Percentiles rank a stretch among this genome's conserved stretches.
Conservation (phyloP, 2,797 vertebrate genomes). For the Sphaeramia orbicularis region DNA sequence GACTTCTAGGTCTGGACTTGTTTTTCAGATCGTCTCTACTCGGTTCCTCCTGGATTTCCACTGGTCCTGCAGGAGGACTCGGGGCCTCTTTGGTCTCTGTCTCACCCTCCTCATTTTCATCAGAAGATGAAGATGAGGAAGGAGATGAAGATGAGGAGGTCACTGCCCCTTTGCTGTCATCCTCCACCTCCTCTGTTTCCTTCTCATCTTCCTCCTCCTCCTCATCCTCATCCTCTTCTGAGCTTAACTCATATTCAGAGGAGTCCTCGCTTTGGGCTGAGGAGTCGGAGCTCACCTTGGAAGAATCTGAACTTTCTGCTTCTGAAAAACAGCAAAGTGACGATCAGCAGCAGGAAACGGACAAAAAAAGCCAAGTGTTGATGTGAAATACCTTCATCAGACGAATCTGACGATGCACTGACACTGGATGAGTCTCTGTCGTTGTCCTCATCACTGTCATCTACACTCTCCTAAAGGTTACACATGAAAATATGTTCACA, state of each 20-base stretch:
- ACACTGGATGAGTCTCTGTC: slow-evolving; percentile 87
- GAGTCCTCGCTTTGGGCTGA: slow-evolving; percentile 89
- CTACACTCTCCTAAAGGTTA: slow-evolving; percentile 71
- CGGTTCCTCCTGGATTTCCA: slow-evolving; percentile 65
- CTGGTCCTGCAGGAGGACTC: slow-evolving; percentile 47
- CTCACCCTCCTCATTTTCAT: slow-evolving; percentile 69
- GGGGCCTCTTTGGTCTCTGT: slow-evolving; percentile 56
- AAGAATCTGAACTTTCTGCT: slow-evolving; percentile 83
- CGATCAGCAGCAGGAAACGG: not conserved
- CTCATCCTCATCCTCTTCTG: slow-evolving; percentile 88
- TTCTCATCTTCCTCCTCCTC: slow-evolving; percentile 83
- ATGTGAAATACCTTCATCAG: slow-evolving; percentile 89
- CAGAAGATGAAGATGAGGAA: slow-evolving; percentile 75
- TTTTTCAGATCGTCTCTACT: slow-evolving; percentile 62
- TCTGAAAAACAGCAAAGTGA: slow-evolving; percentile 73
- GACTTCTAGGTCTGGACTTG: slow-evolving; percentile 62
- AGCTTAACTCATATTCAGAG: slow-evolving; percentile 92
- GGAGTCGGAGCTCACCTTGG: slow-evolving; percentile 86
- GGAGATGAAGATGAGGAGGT: slow-evolving; percentile 76
- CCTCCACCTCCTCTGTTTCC: slow-evolving; percentile 45
- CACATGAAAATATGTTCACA: not conserved
- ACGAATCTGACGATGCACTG: slow-evolving; percentile 89
- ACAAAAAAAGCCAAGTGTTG: not conserved
- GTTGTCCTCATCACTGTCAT: slow-evolving; percentile 81
- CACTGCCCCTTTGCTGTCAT: slow-evolving; percentile 68